phyloP scores from a whole-genome alignment of 1,140 invertebrate species.

The Sinella curviseta region DNA sequence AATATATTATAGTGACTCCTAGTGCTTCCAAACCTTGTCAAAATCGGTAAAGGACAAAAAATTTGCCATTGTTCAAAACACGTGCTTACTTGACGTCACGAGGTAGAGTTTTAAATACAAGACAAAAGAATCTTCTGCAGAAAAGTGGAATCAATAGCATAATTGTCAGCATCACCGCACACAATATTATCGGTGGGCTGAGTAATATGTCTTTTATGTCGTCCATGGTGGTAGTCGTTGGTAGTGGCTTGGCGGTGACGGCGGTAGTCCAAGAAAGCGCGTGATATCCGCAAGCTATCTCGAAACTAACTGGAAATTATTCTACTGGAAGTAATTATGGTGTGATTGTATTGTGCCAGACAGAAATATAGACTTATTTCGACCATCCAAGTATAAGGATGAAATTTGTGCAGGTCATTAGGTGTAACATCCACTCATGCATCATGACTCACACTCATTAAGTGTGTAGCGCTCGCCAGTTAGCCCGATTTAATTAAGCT shows the following conservation, averaged over 20 bases:
- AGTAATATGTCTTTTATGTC: background rate
- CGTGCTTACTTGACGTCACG: conserved; percentile 68
- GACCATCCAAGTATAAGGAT: too few species aligned
- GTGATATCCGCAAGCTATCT: too few species aligned
- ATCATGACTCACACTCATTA: too few species aligned
- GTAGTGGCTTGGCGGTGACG: background rate
- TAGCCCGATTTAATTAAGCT: too few species aligned
- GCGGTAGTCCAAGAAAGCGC: background rate
- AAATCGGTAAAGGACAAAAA: background rate
- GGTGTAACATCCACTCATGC: too few species aligned
- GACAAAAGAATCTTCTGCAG: conserved; percentile 65
- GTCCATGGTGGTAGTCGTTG: background rate
- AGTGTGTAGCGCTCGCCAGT: too few species aligned
- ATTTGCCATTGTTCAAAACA: background rate
- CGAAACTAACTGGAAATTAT: too few species aligned
- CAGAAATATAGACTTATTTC: too few species aligned
- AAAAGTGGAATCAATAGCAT: background rate
- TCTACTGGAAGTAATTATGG: too few species aligned
- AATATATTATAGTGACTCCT: background rate
- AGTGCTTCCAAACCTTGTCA: background rate
- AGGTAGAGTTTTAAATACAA: conserved; percentile 67
- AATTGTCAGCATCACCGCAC: background rate
- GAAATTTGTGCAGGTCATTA: too few species aligned
- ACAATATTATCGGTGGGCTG: background rate
- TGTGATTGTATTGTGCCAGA: too few species aligned